Evolutionary conservation across 1,140 invertebrate genomes (phyloP).

Genomic region (Danaus melanippus): DNA sequence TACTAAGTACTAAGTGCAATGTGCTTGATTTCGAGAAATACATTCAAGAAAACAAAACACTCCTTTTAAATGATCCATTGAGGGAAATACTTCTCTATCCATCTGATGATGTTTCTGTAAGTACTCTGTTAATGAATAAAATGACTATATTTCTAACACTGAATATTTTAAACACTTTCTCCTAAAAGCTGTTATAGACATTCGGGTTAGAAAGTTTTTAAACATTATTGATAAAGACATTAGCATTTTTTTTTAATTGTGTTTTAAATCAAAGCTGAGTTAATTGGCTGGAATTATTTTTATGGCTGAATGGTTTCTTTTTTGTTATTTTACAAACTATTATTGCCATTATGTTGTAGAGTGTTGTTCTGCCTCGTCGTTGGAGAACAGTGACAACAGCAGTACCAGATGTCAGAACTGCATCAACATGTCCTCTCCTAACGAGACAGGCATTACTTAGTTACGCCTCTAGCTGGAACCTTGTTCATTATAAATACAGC

Average conservation of each 20-base stretch:
- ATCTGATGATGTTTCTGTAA: slow-evolving; percentile 91
- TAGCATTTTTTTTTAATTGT: too few relatives aligned
- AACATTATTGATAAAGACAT: too few relatives aligned
- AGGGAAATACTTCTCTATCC: slow-evolving; percentile 91
- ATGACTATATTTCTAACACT: too few relatives aligned
- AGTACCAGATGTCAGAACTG: slow-evolving; percentile 74
- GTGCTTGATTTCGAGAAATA: slow-evolving; percentile 92
- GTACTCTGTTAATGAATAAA: slow-evolving; percentile 48
- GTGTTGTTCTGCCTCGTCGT: slow-evolving; percentile 83
- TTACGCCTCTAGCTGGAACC: slow-evolving; percentile 89
- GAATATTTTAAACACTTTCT: too few relatives aligned
- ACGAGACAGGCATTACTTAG: slow-evolving; percentile 90
- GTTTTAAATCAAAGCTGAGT: too few relatives aligned
- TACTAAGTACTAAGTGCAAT: slow-evolving; percentile 50
- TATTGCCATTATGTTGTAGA: slow-evolving; percentile 64
- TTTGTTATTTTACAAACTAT: too few relatives aligned
- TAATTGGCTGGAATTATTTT: too few relatives aligned
- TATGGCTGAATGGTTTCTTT: too few relatives aligned
- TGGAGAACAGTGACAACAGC: slow-evolving; percentile 83
- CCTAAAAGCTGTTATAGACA: too few relatives aligned
- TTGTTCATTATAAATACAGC: slow-evolving; percentile 91
- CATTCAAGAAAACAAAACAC: slow-evolving; percentile 90
- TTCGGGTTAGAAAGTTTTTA: too few relatives aligned
- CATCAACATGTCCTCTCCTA: slow-evolving; percentile 77
- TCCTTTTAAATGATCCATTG: slow-evolving; percentile 94